Conservation (phyloP, 2,113 vertebrate genomes). For the Pachypanchax playfairii region DNA sequence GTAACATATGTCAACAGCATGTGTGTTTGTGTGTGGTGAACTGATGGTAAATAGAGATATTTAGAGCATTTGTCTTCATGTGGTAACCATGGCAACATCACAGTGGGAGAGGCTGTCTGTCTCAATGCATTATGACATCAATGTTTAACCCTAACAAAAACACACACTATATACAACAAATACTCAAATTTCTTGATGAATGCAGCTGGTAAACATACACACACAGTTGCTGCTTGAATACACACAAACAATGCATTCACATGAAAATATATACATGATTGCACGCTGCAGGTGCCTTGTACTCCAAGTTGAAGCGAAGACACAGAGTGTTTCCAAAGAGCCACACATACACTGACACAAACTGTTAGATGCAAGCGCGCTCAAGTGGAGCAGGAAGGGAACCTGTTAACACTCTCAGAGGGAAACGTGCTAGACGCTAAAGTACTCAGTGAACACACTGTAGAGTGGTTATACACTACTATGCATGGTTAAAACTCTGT, state of each 20-base stretch:
- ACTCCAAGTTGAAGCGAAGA: slow-evolving; percentile 25
- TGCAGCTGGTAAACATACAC: slow-evolving; percentile 26
- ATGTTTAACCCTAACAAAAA: slow-evolving; percentile 50
- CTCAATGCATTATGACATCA: slow-evolving; percentile 73
- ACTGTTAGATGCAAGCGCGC: slow-evolving; percentile 5
- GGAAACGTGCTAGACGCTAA: slow-evolving; percentile 37
- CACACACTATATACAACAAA: slow-evolving; percentile 16
- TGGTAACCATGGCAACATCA: slow-evolving; percentile 78
- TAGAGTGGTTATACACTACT: slow-evolving; percentile 8
- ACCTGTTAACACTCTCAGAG: slow-evolving; percentile 50
- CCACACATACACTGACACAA: slow-evolving; percentile 16
- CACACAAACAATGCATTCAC: slow-evolving; percentile 29
- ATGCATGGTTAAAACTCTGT: slow-evolving; percentile 9
- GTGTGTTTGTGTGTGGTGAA: slow-evolving; percentile 45
- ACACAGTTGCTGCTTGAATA: slow-evolving; percentile 22
- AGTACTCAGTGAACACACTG: slow-evolving; percentile 32
- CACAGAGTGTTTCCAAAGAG: slow-evolving; percentile 3
- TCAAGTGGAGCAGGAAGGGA: slow-evolving; percentile 44
- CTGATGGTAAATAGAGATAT: slow-evolving; percentile 79
- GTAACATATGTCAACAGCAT: slow-evolving; percentile 35
- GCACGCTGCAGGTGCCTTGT: slow-evolving; percentile 28
- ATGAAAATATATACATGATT: slow-evolving; percentile 41
- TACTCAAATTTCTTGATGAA: slow-evolving; percentile 12
- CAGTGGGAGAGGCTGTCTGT: slow-evolving; percentile 75
- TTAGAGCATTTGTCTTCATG: slow-evolving; percentile 74